Percentiles rank a stretch among this genome's conserved stretches.
Conservation (phyloP, 2,888 invertebrate genomes). For the Mystacides longicornis region DNA sequence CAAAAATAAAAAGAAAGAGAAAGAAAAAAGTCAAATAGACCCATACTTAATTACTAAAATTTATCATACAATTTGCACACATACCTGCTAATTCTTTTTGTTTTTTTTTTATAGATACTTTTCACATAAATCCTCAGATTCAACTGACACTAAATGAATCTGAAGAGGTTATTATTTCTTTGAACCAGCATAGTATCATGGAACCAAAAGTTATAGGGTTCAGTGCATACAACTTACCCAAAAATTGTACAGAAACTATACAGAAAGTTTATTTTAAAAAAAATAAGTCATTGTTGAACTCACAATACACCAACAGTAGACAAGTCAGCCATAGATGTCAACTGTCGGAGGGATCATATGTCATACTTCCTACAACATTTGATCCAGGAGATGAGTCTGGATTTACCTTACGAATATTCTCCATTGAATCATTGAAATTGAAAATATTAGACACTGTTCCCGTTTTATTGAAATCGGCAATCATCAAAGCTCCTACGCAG, state of each 20-base stretch:
- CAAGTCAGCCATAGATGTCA: slow-evolving; percentile 78
- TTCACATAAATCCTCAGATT: slow-evolving; percentile 88
- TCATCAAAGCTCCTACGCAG: slow-evolving; percentile 67
- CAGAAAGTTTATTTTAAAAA: slow-evolving; percentile 76
- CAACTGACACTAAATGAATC: slow-evolving; percentile 71
- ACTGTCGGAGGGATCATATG: slow-evolving; percentile 72
- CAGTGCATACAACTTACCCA: slow-evolving; percentile 70
- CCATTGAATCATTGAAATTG: slow-evolving; percentile 68
- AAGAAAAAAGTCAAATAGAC: too few relatives aligned
- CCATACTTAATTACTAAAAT: too few relatives aligned
- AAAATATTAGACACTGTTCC: slow-evolving; percentile 64
- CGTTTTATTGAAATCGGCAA: slow-evolving; percentile 61
- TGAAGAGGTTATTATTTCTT: slow-evolving; percentile 75
- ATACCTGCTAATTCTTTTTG: too few relatives aligned
- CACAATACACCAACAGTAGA: slow-evolving; percentile 85
- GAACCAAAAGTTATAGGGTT: slow-evolving; percentile 92
- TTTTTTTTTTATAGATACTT: slow-evolving; percentile 73
- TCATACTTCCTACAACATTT: slow-evolving; percentile 84
- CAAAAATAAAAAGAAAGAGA: too few relatives aligned
- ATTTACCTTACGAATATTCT: slow-evolving; percentile 77
- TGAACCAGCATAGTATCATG: slow-evolving; percentile 85
- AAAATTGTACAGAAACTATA: slow-evolving; percentile 65
- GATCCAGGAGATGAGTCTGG: slow-evolving; percentile 85
- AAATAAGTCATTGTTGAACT: slow-evolving; percentile 79
- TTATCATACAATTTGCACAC: too few relatives aligned